Base-by-base conservation (phyloP, 2,888 invertebrate genomes). In the Loripinus fragilis region DNA sequence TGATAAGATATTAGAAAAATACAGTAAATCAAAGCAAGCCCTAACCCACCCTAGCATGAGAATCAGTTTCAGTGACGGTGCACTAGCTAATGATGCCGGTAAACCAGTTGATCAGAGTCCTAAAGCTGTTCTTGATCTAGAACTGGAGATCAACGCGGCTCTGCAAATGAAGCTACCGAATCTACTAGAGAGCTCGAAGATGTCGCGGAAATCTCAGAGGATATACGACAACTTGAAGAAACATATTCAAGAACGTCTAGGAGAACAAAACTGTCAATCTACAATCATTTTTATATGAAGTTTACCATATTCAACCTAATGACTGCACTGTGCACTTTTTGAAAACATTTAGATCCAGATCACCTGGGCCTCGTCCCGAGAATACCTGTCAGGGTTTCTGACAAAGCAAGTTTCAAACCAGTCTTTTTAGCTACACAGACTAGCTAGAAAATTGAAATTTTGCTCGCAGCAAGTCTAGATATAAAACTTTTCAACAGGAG, bases 281-380 rank as follows among this genome's bases (percentile, higher is more conserved):
- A 86, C 86, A 33, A 86, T 90, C 42, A 89, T 91, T 69, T 87
- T 91, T 76, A 88, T 91, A 74, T 91, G 81, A 85, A n/a, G n/a
- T n/a, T n/a, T n/a, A n/a, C n/a, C n/a, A n/a, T n/a, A n/a, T n/a
- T n/a, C n/a, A n/a, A n/a, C n/a, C n/a, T n/a, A n/a, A n/a, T n/a
- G n/a, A n/a, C n/a, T n/a, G n/a, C n/a, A n/a, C n/a, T n/a, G n/a
- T n/a, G n/a, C n/a, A n/a, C n/a, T n/a, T n/a, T n/a, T n/a, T n/a
- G n/a, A n/a, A n/a, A n/a, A n/a, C n/a, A n/a, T n/a, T n/a, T n/a
- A n/a, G n/a, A n/a, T n/a, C n/a, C n/a, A n/a, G n/a, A n/a, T n/a
- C n/a, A n/a, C n/a, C n/a, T n/a, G n/a, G n/a, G n/a, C n/a, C n/a
- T n/a, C n/a, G n/a, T n/a, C n/a, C n/a, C n/a, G n/a, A n/a, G n/a